Conservation (phyloP, 2,113 vertebrate species). For the Paramormyrops kingsleyae region DNA sequence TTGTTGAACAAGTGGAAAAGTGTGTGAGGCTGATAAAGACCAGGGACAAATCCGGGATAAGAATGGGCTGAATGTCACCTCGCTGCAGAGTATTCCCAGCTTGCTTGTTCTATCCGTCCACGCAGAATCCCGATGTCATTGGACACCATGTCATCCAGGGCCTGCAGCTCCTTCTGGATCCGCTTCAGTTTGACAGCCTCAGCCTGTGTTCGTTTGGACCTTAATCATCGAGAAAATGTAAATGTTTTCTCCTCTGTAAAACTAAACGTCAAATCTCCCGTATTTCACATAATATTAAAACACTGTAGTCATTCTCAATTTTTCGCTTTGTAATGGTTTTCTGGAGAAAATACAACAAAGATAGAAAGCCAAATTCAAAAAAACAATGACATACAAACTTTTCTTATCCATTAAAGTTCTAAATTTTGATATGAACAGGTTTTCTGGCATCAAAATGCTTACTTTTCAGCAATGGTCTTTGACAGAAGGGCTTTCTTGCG, state of each 20-base stretch:
- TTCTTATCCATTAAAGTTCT: background rate
- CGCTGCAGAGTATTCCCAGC: conserved; percentile 79
- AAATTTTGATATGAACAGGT: background rate
- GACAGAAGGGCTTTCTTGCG: conserved; percentile 86
- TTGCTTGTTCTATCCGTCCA: conserved; percentile 81
- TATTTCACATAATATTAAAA: background rate
- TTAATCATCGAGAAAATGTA: conserved; percentile 39
- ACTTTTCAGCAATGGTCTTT: conserved; percentile 93
- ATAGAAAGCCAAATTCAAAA: background rate
- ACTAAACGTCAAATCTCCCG: background rate
- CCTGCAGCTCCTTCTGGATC: conserved; percentile 88
- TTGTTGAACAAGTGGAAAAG: background rate
- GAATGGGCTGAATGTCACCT: conserved; percentile 51
- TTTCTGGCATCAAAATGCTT: conserved; percentile 24
- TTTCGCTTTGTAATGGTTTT: background rate
- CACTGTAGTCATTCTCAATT: background rate
- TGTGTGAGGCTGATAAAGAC: background rate
- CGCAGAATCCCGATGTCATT: conserved; percentile 85
- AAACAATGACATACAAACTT: background rate
- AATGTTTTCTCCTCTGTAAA: background rate
- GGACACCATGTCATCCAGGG: conserved; percentile 87
- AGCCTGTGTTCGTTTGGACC: conserved; percentile 88
- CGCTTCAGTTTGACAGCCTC: conserved; percentile 84
- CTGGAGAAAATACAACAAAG: background rate
- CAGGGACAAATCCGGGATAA: background rate